Evolutionary conservation across 2,113 vertebrate species (phyloP), one percentile per base, ranked within the genome.

Genomic region (Bubo blakistoni): DNA sequence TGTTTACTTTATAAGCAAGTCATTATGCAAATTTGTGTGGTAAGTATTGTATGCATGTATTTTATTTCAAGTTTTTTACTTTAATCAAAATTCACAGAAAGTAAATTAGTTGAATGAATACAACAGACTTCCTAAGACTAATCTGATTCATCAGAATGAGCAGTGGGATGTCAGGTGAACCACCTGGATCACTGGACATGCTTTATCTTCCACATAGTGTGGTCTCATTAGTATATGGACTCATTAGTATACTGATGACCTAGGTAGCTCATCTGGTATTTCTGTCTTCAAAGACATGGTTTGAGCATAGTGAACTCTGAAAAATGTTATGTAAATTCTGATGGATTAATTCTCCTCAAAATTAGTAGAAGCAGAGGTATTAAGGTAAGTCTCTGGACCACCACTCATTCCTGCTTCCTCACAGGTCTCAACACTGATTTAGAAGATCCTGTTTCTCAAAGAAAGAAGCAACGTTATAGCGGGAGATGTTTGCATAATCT

Each of bases 401-500:
- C 13, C 54, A 6, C 8, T 71, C 16, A 58, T 67, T 88, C 3
- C 7, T 4, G 16, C 8, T 59, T 59, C 16, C 40, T 67, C 6
- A 5, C 11, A 72, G 7, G 19, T 61, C 26, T 40, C 62, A 20
- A 10, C 7, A 15, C 8, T 57, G 36, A 34, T 83, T 59, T 57
- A n/a, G 20, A 76, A 71, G 9, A 29, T 4, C 4, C 6, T 0
- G 0, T 59, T 90, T 58, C n/a, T 71, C 51, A 85, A 10, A 71
- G 22, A 49, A 4, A 55, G 17, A 16, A 59, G 8, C 0, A 0
- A 49, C 67, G 20, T 7, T 71, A 29, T 20, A 46, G 1, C 67
- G 16, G 16, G 32, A 79, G 22, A 67, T 2, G 2, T 42, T n/a
- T 72, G 19, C 10, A 26, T n/a, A 29, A 69, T 24, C 15, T 67